Percentiles rank a stretch among this genome's conserved stretches.
Evolutionary conservation across 1,140 invertebrate species (phyloP).

Genomic region (Apis dorsata): DNA sequence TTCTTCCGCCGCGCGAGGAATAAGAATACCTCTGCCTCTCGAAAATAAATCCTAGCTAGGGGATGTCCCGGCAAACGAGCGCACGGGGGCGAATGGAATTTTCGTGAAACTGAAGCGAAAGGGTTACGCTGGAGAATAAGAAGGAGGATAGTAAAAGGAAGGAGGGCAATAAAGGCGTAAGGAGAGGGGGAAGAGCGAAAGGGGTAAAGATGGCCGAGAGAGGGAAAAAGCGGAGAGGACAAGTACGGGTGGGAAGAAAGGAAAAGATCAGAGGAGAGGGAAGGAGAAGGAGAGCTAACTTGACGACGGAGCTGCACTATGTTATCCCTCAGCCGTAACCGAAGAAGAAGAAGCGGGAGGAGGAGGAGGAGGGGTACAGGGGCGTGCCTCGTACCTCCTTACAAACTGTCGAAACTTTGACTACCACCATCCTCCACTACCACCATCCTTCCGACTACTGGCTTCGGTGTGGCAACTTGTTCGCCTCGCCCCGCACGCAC

Average conservation of each 20-base stretch:
- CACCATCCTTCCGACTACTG: neutral
- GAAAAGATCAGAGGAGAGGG: neutral
- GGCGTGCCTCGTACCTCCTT: constrained; percentile 63
- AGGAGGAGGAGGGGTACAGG: constrained; percentile 48
- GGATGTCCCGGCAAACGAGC: constrained; percentile 1
- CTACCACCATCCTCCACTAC: constrained; percentile 30
- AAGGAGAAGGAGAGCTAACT: constrained; percentile 51
- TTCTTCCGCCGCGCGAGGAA: constrained; percentile 2
- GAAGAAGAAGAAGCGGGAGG: constrained; percentile 59
- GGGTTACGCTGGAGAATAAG: constrained; percentile 44
- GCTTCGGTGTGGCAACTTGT: constrained; percentile 48
- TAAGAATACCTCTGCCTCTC: constrained; percentile 39
- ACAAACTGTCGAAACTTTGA: constrained; percentile 70
- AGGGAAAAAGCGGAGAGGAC: constrained; percentile 19
- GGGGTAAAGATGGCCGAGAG: neutral
- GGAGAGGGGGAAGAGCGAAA: neutral
- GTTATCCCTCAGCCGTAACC: constrained; percentile 72
- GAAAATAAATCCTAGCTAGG: constrained; percentile 38
- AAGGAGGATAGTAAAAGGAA: constrained; percentile 55
- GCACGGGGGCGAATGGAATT: neutral
- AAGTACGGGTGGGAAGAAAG: neutral
- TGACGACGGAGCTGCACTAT: constrained; percentile 65
- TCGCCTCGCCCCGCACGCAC: constrained; percentile 13
- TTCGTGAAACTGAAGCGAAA: constrained; percentile 10
- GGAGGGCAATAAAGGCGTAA: constrained; percentile 59